These are phyloP conservation scores for Protonemura montana DNA, from an alignment of 2,888 invertebrate genomes.

Conservation along the genomic window DNA sequence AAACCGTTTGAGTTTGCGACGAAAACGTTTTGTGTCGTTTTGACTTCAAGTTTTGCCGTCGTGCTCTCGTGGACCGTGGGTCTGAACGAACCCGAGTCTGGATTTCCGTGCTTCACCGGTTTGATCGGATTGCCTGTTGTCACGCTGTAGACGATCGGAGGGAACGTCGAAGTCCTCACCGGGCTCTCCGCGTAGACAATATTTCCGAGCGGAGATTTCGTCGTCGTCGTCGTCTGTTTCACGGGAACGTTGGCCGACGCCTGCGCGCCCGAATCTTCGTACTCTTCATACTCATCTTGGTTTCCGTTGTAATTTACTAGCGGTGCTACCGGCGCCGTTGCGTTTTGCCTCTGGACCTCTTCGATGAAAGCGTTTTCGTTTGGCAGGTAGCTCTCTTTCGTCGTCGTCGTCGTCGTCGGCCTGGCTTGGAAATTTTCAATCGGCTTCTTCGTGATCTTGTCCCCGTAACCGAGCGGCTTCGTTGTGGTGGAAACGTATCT, in stretches of 20 bases:
- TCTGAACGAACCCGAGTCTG: constrained; percentile 19
- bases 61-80: no score
- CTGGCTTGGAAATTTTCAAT: background rate
- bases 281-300: background rate
- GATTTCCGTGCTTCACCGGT: constrained; percentile 26
- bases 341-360: background rate
- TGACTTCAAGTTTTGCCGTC: background rate
- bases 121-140: background rate
- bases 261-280: constrained; percentile 16
- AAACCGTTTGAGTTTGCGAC: constrained; percentile 20
- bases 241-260: background rate
- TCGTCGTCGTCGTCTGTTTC: background rate
- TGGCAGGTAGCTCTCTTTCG: background rate
- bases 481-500: constrained; percentile 46
- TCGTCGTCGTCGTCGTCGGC: background rate
- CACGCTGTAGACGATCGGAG: constrained; percentile 19
- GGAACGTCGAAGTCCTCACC: background rate
- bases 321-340: background rate
- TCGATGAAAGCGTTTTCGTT: background rate
- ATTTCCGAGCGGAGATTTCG: background rate
- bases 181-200: constrained; percentile 33
- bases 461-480: constrained; percentile 15
- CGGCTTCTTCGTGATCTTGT: constrained; percentile 30
- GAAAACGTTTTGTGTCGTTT: constrained; percentile 2
- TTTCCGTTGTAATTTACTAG: background rate